Base-by-base conservation (phyloP, 2,113 vertebrate genomes). In the Zosterops japonicus region DNA sequence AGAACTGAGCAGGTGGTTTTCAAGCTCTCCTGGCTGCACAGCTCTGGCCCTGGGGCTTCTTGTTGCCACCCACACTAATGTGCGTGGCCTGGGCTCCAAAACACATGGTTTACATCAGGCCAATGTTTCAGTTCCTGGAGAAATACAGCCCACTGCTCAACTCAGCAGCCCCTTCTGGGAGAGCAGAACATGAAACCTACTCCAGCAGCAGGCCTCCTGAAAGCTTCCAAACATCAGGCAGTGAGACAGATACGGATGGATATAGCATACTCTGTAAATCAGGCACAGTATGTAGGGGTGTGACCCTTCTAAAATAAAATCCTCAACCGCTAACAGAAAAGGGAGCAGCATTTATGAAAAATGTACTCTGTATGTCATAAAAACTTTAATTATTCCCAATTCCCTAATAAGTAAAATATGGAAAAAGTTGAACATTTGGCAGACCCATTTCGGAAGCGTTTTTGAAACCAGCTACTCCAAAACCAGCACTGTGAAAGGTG, bases 51-150 rank as follows among this genome's bases (percentile, higher is more conserved):
- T 85, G 56, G 88, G 81, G 75, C 96, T 98, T 95, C 98, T 98
- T 96, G 98, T 97, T 91, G 96, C 98, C 89, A 98, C 96, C 94
- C 98, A 98, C 97, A 98, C 94, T 96, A 98, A 98, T 97, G 91
- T 95, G 83, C 82, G 98, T 69, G 57, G 96, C 96, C 97, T 31
- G 8, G 96, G 96, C 96, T 98, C 97, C 97, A 95, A 98, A 98
- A 97, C 92, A 98, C 83, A 96, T 44, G 95, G 95, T 96, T 98
- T 76, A 63, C 41, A 95, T 98, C 90, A 98, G 82, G 89, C 95
- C 94, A 95, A 97, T 65, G 27, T 95, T 95, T 95, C 93, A 83
- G 35, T 72, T 88, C 88, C 95, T 96, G 91, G 49, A 86, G 94
- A 95, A 89, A 8, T 80, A 87, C 68, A 83, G 49, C 21, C 56